A percentile compares a stretch with the other conserved stretches of the same genome.
These are phyloP conservation scores for Metopolophium dirhodum DNA, from an alignment of 1,140 invertebrate species.

Conservation along the genomic window DNA sequence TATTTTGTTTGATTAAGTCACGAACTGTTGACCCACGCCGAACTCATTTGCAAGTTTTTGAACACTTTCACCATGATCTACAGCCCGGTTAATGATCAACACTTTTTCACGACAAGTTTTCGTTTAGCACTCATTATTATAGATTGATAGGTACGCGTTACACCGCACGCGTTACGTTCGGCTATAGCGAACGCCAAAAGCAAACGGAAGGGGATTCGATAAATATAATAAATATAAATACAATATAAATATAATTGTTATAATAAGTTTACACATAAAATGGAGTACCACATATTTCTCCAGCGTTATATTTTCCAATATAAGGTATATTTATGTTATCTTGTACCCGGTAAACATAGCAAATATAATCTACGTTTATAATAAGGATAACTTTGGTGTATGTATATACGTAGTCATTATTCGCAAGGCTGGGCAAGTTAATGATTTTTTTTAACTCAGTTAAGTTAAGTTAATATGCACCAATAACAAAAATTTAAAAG, in stretches of 20 bases:
- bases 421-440: too few species aligned
- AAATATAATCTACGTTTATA: too few species aligned
- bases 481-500: too few species aligned
- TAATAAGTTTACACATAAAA: too few species aligned
- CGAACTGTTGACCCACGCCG: slow-evolving; percentile 20
- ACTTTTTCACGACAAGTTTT: slow-evolving; percentile 5
- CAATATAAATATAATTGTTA: not conserved
- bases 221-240: not conserved
- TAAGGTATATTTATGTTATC: too few species aligned
- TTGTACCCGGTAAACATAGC: too few species aligned
- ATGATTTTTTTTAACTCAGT: too few species aligned
- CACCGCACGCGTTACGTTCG: not conserved
- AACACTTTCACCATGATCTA: not conserved
- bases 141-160: not conserved
- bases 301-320: too few species aligned
- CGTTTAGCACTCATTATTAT: slow-evolving; percentile 29
- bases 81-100: slow-evolving; percentile 28
- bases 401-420: too few species aligned
- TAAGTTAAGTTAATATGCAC: too few species aligned
- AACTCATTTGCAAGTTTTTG: slow-evolving; percentile 14
- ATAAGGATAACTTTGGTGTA: too few species aligned
- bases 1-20: not conserved
- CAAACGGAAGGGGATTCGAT: slow-evolving; percentile 17
- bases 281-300: too few species aligned
- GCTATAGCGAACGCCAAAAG: slow-evolving; percentile 13